Evolutionary conservation across 2,888 invertebrate species (phyloP), one percentile per base, ranked within the genome.

Genomic region (Listrodromus nycthemerus): DNA sequence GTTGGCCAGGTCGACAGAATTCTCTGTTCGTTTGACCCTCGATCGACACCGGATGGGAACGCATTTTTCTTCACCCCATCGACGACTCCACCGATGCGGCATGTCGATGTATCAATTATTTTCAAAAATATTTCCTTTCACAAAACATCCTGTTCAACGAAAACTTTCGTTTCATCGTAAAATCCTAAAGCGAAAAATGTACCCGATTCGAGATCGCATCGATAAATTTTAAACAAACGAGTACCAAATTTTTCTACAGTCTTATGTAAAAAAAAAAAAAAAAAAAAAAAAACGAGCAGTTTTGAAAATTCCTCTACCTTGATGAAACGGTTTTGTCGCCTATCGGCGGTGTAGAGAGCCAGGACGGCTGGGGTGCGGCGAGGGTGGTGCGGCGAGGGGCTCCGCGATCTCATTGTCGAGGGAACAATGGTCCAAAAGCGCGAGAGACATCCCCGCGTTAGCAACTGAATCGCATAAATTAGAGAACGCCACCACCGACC

Each of bases 391-490:
- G 16, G 58, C 63, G 69, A 41, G 48, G 82, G 86, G 7, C 33
- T 8, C 84, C 84, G 85, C 82, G 82, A 86, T 89, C 85, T 88
- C 88, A 89, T 89, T 89, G 89, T 90, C 81, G 75, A 82, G 82
- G 41, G 88, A 88, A 89, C 88, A 89, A 90, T 90, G 87, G 89
- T 85, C 84, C 86, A 89, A 89, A 88, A 88, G 89, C 82, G 83
- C 77, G 76, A 87, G 88, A 83, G 88, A 82, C 86, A 88, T 21
- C 55, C 88, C 87, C 86, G 87, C 80, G 82, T 77, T 79, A 70
- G 67, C 70, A 76, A 87, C 87, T 86, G 87, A 89, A 88, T 89
- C 89, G 89, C 89, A 91, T 91, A 91, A 90, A 91, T 91, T 91
- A 90, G 87, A 86, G 78, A 86, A 86, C 77, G 79, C 67, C 73